Evolutionary conservation across 2,888 invertebrate genomes (phyloP), one percentile per base, ranked within the genome.

Genomic region (Dryadula phaetusa): DNA sequence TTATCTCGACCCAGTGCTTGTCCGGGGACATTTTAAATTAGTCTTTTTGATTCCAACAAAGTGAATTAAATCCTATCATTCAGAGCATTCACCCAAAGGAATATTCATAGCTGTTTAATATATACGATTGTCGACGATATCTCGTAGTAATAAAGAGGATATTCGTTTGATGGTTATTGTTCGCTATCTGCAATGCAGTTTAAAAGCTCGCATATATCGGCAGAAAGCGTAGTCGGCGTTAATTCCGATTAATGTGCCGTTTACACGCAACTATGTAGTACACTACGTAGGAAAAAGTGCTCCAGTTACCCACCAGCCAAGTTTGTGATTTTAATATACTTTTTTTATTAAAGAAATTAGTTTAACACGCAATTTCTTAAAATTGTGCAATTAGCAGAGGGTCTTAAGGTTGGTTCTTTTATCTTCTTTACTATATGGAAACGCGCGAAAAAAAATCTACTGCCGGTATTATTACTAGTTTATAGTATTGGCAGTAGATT

Each of bases 221-320:
- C 75, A 75, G 82, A 85, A 82, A 79, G 83, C 81, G 81, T 82
- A 80, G 77, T 76, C 75, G 75, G 81, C 81, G 84, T 79, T 84
- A 81, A 81, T 85, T 79, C 84, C 84, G 83, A 88, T 88, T 87
- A 88, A 88, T 88, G 88, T 79, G 73, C 69, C 70, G 75, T 77
- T 69, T 77, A 70, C 89, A 89, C 89, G 89, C 89, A 78, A 88
- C 81, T 75, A 74, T 84, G 85, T 85, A 84, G 82, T 85, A 85
- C 83, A 84, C 82, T 85, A 85, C 83, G 75, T 28, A 52, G 77
- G 74, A 73, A 81, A 82, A 81, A 78, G n/a, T 75, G 74, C 64
- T 76, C 70, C 52, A 71, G 70, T 70, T 72, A 71, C 70, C 70
- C 53, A 58, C 61, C 46, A 34, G 37, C 56, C 54, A 37, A 62